These are phyloP conservation scores for Amia ocellicauda DNA, from an alignment of 2,113 vertebrate species.

Conservation along the genomic window DNA sequence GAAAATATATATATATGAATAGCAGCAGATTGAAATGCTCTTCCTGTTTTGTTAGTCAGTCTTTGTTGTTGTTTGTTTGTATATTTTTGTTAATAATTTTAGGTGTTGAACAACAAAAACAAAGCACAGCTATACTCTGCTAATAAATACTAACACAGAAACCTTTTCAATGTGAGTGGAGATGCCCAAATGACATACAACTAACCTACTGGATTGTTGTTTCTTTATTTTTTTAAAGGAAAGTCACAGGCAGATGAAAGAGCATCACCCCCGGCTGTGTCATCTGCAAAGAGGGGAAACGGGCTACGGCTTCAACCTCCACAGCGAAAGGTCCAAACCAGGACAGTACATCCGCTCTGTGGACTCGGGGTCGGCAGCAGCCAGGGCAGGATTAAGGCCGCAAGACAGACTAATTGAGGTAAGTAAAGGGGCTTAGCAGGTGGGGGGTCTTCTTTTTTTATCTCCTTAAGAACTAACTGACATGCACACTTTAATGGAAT, in stretches of 20 bases:
- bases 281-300: constrained; percentile 72
- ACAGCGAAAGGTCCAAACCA: constrained; percentile 76
- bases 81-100: too few relatives aligned
- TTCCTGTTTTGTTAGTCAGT: too few relatives aligned
- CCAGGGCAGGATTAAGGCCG: constrained; percentile 70
- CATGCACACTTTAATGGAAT: too few relatives aligned
- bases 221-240: constrained; percentile 43
- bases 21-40: too few relatives aligned
- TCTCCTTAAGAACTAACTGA: background rate
- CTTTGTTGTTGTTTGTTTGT: too few relatives aligned
- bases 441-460: background rate
- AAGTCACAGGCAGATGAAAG: constrained; percentile 49
- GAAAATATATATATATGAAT: too few relatives aligned
- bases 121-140: too few relatives aligned
- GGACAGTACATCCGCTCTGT: constrained; percentile 91
- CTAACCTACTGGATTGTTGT: too few relatives aligned
- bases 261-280: constrained; percentile 81
- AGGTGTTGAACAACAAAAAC: too few relatives aligned
- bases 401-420: constrained; percentile 90
- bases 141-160: too few relatives aligned
- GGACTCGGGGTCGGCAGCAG: constrained; percentile 75
- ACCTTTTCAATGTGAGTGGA: too few relatives aligned
- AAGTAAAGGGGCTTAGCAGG: constrained; percentile 2
- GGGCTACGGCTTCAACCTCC: constrained; percentile 93
- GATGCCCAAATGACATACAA: too few relatives aligned